A percentile compares a stretch with the other conserved stretches of the same genome.
phyloP scores from a whole-genome alignment of 2,797 vertebrate species.

The Columba guinea region DNA sequence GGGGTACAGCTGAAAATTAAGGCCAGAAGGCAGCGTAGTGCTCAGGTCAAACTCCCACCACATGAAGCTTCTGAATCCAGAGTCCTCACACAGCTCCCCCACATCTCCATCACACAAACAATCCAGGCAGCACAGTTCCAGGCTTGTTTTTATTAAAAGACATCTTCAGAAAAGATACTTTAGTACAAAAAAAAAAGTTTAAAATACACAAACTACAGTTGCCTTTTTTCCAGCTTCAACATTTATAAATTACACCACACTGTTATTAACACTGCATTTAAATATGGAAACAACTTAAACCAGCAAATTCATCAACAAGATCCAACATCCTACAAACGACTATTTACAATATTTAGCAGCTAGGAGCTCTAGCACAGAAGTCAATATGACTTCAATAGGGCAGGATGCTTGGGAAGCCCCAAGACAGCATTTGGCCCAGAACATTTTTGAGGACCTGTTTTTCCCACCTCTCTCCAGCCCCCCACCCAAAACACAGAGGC shows the following conservation, averaged over 20 bases:
- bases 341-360: slow-evolving; percentile 65
- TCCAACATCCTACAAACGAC: slow-evolving; percentile 27
- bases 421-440: background rate
- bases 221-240: background rate
- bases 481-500: background rate
- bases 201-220: slow-evolving; percentile 39
- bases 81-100: background rate
- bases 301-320: background rate
- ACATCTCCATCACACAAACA: background rate
- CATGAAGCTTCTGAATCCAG: background rate
- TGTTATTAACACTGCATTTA: slow-evolving; percentile 45
- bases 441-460: background rate
- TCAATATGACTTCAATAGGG: slow-evolving; percentile 73
- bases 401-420: slow-evolving; percentile 27
- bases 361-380: slow-evolving; percentile 54
- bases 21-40: background rate
- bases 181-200: slow-evolving; percentile 60
- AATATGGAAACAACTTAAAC: slow-evolving; percentile 51
- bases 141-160: slow-evolving; percentile 65
- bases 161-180: slow-evolving; percentile 52
- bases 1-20: background rate
- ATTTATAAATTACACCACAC: slow-evolving; percentile 67
- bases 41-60: background rate
- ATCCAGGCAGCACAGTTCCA: background rate
- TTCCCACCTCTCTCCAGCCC: background rate